phyloP scores from a whole-genome alignment of 2,888 invertebrate genomes.

The Nasonia oneida region DNA sequence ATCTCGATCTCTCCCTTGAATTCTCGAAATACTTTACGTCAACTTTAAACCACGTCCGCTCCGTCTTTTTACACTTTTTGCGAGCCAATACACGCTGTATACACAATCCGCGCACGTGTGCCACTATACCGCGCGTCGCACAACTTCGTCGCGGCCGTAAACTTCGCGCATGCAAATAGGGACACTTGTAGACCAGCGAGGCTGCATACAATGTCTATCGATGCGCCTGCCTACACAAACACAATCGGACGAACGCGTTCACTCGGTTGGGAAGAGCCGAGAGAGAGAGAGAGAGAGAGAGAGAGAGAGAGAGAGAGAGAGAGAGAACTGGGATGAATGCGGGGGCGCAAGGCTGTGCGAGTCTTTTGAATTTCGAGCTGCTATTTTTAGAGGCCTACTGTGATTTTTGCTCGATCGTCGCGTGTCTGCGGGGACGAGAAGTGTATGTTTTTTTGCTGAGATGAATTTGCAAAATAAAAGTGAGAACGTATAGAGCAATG shows the following conservation, averaged over 20 bases:
- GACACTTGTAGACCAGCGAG: neutral
- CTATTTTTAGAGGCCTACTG: neutral
- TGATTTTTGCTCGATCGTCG: neutral
- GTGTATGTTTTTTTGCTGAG: too few relatives aligned
- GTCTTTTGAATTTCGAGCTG: neutral
- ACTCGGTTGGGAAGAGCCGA: neutral
- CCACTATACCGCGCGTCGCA: neutral
- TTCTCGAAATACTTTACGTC: neutral
- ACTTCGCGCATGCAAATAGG: conserved; percentile 2
- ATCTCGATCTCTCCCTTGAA: too few relatives aligned
- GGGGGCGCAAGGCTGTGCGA: too few relatives aligned
- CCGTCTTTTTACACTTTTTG: too few relatives aligned
- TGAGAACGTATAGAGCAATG: too few relatives aligned
- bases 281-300: neutral
- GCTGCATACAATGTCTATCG: neutral
- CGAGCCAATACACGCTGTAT: too few relatives aligned
- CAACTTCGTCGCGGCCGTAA: neutral
- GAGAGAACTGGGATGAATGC: too few relatives aligned
- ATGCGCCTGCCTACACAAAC: neutral
- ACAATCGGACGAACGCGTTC: neutral
- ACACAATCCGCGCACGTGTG: neutral
- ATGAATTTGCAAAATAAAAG: too few relatives aligned
- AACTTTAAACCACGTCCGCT: too few relatives aligned
- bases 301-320: neutral
- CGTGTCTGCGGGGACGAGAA: neutral